A percentile compares a stretch with the other conserved stretches of the same genome.
Conservation (phyloP, 2,113 vertebrate species). For the Hypocryptadius cinnamomeus region DNA sequence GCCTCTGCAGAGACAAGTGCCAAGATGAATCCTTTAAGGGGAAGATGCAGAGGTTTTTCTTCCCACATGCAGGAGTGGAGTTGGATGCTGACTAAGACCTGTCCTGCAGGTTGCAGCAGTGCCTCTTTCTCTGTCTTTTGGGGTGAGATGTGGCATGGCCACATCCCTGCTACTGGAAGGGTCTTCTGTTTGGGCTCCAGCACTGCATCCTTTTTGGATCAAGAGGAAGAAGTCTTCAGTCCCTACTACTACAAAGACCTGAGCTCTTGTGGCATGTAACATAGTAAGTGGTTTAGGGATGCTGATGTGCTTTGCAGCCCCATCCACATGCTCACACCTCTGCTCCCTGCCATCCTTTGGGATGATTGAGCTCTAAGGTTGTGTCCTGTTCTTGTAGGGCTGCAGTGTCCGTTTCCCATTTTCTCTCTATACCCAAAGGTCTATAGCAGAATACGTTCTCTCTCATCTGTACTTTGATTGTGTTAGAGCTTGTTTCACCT, state of each 20-base stretch:
- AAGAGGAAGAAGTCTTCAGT: background rate
- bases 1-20: background rate
- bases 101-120: background rate
- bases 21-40: background rate
- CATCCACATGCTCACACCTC: fast-evolving
- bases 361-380: background rate
- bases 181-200: background rate
- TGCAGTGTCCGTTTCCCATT: background rate
- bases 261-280: background rate
- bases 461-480: background rate
- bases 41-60: background rate
- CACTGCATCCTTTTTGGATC: background rate
- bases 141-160: no score
- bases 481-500: background rate
- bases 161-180: background rate
- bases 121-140: background rate
- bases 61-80: background rate
- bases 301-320: background rate
- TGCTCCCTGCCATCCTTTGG: background rate
- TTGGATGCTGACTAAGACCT: background rate
- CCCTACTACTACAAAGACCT: background rate
- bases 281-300: background rate
- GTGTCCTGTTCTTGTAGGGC: background rate
- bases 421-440: background rate
- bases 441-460: background rate